Conservation (phyloP, 2,888 invertebrate genomes). For the Drosophila cognata region DNA sequence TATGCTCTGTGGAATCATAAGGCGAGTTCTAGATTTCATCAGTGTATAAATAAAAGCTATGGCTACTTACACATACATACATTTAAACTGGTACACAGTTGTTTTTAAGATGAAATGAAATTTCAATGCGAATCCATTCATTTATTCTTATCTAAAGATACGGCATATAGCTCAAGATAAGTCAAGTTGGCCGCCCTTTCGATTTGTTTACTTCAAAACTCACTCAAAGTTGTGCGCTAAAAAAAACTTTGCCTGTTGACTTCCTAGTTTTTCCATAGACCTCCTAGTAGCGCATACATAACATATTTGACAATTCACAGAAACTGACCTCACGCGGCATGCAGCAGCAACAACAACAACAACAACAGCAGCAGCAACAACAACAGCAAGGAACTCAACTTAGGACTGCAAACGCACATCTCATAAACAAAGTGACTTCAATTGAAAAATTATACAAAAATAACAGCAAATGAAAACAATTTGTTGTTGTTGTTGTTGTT, state of each 20-base stretch:
- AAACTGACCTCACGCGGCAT: slow-evolving; percentile 65
- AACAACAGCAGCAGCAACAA: slow-evolving; percentile 3
- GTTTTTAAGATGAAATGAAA: background rate
- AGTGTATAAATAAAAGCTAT: background rate
- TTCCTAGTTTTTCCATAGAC: slow-evolving; percentile 38
- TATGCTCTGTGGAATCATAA: background rate
- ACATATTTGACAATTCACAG: slow-evolving; percentile 56
- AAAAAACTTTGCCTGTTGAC: slow-evolving; percentile 31
- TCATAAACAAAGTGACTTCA: slow-evolving; percentile 65
- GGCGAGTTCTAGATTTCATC: background rate
- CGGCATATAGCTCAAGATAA: background rate
- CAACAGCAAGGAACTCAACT: background rate
- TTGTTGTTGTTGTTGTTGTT: slow-evolving; percentile 24
- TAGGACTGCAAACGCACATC: slow-evolving; percentile 33
- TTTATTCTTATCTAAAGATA: background rate
- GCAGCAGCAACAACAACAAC: slow-evolving; percentile 22
- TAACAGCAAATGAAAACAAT: slow-evolving; percentile 60
- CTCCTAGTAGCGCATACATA: slow-evolving; percentile 7
- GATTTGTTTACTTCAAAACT: slow-evolving; percentile 39
- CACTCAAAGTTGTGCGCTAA: slow-evolving; percentile 25
- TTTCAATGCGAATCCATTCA: background rate
- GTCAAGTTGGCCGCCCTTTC: background rate
- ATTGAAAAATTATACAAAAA: slow-evolving; percentile 70
- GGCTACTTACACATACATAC: background rate
- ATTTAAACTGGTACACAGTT: background rate